phyloP scores from a whole-genome alignment of 23 tunicate species.

The Phallusia fumigata region DNA sequence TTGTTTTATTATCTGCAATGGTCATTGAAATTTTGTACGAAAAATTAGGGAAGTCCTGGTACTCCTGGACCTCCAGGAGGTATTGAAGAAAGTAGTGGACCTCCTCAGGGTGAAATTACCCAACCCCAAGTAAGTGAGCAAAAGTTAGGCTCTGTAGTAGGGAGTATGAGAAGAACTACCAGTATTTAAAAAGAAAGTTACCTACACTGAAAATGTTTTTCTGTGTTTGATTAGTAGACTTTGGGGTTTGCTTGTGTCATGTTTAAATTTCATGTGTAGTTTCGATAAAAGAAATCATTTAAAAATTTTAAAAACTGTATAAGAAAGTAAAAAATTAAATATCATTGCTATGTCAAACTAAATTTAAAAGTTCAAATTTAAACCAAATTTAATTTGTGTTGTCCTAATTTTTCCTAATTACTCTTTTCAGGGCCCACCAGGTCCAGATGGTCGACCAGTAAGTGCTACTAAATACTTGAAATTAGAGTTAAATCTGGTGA shows the following conservation, averaged over 20 bases:
- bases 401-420: neutral
- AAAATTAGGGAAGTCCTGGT: conserved; percentile 45
- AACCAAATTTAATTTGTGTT: neutral
- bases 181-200: neutral
- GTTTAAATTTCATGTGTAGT: neutral
- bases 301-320: neutral
- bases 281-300: no score
- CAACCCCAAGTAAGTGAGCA: conserved; percentile 30
- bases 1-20: no score
- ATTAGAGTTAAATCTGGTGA: no score
- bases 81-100: conserved; percentile 30
- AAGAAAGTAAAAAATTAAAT: neutral
- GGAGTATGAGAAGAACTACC: neutral
- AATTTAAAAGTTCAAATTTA: no score
- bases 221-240: neutral
- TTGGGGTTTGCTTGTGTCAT: conserved; percentile 18
- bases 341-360: no score
- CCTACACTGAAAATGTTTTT: neutral
- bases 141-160: no score
- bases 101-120: conserved; percentile 22
- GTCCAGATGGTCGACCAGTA: conserved; percentile 20
- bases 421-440: conserved; percentile 35
- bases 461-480: neutral
- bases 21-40: neutral
- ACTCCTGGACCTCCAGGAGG: conserved; percentile 58